These are phyloP conservation scores for Platichthys stellatus DNA, from an alignment of 2,113 vertebrate genomes.

Conservation along the genomic window DNA sequence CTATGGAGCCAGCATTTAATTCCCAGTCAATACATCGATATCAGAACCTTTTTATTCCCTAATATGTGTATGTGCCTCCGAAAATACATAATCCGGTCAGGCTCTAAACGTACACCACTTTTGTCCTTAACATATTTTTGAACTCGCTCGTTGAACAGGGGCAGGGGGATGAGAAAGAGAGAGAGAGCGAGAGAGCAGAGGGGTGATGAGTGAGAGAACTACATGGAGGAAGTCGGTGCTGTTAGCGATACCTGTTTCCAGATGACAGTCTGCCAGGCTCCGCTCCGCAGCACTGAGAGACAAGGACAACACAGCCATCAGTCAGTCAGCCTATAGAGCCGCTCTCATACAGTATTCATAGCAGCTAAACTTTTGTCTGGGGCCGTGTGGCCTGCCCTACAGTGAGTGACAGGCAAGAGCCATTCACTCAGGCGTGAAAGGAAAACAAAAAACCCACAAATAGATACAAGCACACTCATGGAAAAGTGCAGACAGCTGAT, in stretches of 20 bases:
- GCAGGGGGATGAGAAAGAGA: neutral
- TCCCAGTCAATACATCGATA: too few relatives aligned
- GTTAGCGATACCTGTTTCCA: slow-evolving; percentile 93
- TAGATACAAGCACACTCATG: slow-evolving; percentile 50
- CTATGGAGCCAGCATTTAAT: too few relatives aligned
- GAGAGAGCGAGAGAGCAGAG: slow-evolving; percentile 7
- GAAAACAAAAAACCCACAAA: slow-evolving; percentile 69
- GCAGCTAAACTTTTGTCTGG: slow-evolving; percentile 64
- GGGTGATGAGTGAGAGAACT: slow-evolving; percentile 13
- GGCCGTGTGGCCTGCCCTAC: slow-evolving; percentile 25
- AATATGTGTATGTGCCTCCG: too few relatives aligned
- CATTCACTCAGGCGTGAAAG: slow-evolving; percentile 67
- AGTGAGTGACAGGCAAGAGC: slow-evolving; percentile 65
- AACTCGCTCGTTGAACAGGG: neutral
- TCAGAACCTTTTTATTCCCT: too few relatives aligned
- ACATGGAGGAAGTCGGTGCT: slow-evolving; percentile 7
- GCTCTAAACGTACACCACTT: too few relatives aligned
- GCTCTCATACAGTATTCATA: slow-evolving; percentile 76
- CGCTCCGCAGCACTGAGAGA: slow-evolving; percentile 92
- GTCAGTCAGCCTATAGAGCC: slow-evolving; percentile 72
- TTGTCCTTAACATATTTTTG: too few relatives aligned
- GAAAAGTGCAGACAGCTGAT: slow-evolving; percentile 44
- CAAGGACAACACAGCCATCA: slow-evolving; percentile 74
- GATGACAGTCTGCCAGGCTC: slow-evolving; percentile 94
- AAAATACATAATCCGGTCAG: too few relatives aligned